Evolutionary conservation across 2,797 vertebrate species (phyloP), one percentile per base, ranked within the genome.

Genomic region (Sternotherus odoratus): DNA sequence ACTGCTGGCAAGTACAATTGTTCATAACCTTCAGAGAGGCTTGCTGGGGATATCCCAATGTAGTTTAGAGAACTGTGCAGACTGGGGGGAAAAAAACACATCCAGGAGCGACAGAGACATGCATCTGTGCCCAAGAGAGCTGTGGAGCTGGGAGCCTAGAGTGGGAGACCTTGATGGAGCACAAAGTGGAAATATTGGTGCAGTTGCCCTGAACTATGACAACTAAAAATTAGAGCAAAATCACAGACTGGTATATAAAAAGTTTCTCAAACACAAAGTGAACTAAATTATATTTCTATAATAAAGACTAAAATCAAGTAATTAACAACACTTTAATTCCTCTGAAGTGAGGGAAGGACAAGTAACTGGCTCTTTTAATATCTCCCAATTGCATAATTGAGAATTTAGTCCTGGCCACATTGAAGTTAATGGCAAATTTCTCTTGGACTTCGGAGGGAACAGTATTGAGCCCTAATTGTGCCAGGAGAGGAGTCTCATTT

Each of bases 351-450:
- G 16, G 33, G 33, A 4, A n/a, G 33, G 33, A 33, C 1, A n/a
- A 51, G 1, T 17, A 63, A 82, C 87, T 63, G 24, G 1, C 0
- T 2, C 43, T 79, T 30, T 3, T 56, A 86, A 56, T 6, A 23
- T 11, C 1, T 57, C 12, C 1, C 1, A 5, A 1, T 69, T 78
- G 84, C 46, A 4, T 84, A 54, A 36, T 10, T 46, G 15, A 4
- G 2, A 63, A 1, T 1, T 91, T n/a, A 85, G 1, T 9, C 0
- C 5, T 24, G 1, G 7, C 21, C 85, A 39, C 8, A n/a, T 49
- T 23, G 72, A 81, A 81, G 23, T 23, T 2, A 86, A 8, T 77
- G 17, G 16, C 0, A 39, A 81, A 36, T 5, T 10, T 56, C 82
- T 81, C 12, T 43, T 56, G 17, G 17, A 54, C 63, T 66, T 66